Evolutionary conservation across 2,888 invertebrate genomes (phyloP), one percentile per base, ranked within the genome.

Genomic region (Mythimna impura): DNA sequence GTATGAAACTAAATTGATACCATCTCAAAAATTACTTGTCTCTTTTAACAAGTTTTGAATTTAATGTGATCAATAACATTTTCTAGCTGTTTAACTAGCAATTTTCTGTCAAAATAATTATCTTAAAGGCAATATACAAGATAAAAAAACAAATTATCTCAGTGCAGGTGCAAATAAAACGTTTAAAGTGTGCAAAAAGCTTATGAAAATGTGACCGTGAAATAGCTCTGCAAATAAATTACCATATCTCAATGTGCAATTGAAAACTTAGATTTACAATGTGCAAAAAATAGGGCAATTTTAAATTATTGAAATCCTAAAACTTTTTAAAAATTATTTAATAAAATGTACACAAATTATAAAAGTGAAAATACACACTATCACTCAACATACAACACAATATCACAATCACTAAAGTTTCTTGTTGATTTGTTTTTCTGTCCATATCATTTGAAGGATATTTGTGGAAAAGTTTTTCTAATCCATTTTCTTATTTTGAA

Each of bases 151-250:
- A 64, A 65, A 12, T 76, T 61, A 17, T 55, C n/a, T 57, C n/a
- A 43, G 82, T 83, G 79, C 78, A 76, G 73, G 73, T 58, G 71
- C 63, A 74, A 79, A 74, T 75, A 81, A 83, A 81, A 83, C 69
- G 55, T 66, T 9, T 40, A 65, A 54, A 65, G 0, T 10, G 81
- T 78, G 85, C 73, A 71, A 55, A 55, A 10, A 55, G 64, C 12
- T 22, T 20, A n/a, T 47, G 47, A 47, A 47, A 20, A 20, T 20
- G 47, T 47, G 47, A 47, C 47, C 47, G 69, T 72, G 66, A 25
- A 58, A 8, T 0, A 60, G n/a, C 7, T 61, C 40, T 20, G 36
- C 8, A 17, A 58, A 54, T 3, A 22, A 12, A 22, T 43, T 10
- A 36, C 36, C 12, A 62, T n/a, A 5, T 47, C 14, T 14, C 47